These are phyloP conservation scores for Acrobasis consociella DNA, from an alignment of 2,888 invertebrate species.

Conservation along the genomic window DNA sequence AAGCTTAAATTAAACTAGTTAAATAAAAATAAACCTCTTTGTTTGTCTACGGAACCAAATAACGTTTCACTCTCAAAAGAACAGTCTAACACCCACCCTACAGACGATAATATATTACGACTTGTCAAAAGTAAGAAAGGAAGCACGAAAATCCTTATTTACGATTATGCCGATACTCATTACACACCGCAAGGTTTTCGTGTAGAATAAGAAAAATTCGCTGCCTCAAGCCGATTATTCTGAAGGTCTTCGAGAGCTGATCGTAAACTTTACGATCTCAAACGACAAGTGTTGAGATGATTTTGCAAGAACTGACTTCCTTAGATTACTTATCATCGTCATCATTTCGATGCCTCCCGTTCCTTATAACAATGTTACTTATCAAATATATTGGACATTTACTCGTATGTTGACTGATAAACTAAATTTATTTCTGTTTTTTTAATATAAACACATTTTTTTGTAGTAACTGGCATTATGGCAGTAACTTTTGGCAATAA, in stretches of 20 bases:
- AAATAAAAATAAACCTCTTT: too few species aligned
- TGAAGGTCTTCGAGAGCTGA: constrained; percentile 28
- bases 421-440: too few species aligned
- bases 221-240: constrained; percentile 26
- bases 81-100: background rate
- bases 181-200: constrained; percentile 22
- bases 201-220: constrained; percentile 28
- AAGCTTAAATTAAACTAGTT: too few species aligned
- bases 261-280: constrained; percentile 59
- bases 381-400: too few species aligned
- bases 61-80: background rate
- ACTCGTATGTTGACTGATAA: too few species aligned
- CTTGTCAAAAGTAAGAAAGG: constrained; percentile 20
- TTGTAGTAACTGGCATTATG: too few species aligned
- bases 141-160: constrained; percentile 22
- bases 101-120: constrained; percentile 21
- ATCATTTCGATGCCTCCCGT: too few species aligned
- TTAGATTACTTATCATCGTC: background rate
- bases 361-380: too few species aligned
- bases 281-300: constrained; percentile 49
- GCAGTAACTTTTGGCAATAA: too few species aligned
- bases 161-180: constrained; percentile 24
- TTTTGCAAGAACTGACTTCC: constrained; percentile 39
- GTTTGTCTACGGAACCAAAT: background rate
- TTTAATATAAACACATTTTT: too few species aligned